Percentiles rank a stretch among this genome's conserved stretches.
Evolutionary conservation across 1,140 invertebrate genomes (phyloP).

Genomic region (Phymastichus coffea): DNA sequence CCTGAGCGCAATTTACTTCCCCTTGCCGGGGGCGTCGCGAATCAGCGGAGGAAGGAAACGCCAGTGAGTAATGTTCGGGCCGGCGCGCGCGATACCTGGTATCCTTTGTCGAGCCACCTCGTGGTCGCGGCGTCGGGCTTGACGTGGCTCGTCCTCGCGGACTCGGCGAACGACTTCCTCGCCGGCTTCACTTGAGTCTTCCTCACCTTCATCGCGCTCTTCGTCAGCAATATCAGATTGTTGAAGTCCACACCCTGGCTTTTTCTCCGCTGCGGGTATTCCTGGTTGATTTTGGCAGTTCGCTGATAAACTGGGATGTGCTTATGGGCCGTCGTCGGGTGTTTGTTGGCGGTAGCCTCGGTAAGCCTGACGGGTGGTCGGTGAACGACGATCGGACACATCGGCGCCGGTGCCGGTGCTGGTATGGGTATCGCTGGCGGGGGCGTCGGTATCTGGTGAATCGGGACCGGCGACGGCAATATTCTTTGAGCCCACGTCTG

Average conservation of each 20-base stretch:
- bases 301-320: constrained; percentile 48
- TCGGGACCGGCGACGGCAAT: constrained; percentile 30
- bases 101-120: constrained; percentile 45
- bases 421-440: constrained; percentile 21
- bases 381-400: constrained; percentile 32
- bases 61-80: neutral
- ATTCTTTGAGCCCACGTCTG: constrained; percentile 43
- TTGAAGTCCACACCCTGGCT: constrained; percentile 50
- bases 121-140: constrained; percentile 35
- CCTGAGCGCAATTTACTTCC: too few species aligned
- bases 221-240: constrained; percentile 51
- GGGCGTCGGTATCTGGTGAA: constrained; percentile 38
- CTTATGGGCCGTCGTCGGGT: neutral
- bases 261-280: constrained; percentile 43
- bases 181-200: constrained; percentile 39
- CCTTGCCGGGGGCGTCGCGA: neutral
- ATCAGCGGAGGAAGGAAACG: too few species aligned
- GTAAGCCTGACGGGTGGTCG: constrained; percentile 38
- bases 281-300: constrained; percentile 26
- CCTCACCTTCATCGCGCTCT: constrained; percentile 47
- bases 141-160: constrained; percentile 31
- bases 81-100: constrained; percentile 30
- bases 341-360: neutral
- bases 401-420: constrained; percentile 5
- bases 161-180: constrained; percentile 30